phyloP scores from a whole-genome alignment of 2,113 vertebrate genomes.

The Copsychus sechellarum region DNA sequence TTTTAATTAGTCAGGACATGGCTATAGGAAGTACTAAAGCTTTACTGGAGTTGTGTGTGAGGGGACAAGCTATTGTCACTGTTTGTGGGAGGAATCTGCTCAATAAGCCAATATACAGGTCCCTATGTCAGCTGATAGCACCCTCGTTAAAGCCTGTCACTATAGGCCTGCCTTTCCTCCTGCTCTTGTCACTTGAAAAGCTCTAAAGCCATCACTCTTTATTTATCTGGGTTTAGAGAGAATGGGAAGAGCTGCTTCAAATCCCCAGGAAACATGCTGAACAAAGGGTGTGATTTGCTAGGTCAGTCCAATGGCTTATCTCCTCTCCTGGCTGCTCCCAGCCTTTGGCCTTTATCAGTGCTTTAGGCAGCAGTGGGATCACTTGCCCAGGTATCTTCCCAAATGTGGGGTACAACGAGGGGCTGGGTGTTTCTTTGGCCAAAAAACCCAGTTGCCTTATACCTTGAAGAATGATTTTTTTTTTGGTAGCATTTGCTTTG shows the following conservation, averaged over 20 bases:
- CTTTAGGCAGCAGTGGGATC: neutral
- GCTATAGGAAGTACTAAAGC: neutral
- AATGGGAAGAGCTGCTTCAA: constrained; percentile 39
- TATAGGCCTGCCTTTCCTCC: constrained; percentile 6
- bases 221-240: constrained; percentile 10
- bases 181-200: constrained; percentile 27
- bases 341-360: neutral
- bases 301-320: constrained; percentile 13
- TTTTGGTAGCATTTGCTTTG: neutral
- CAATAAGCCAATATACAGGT: neutral
- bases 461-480: neutral
- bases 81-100: constrained; percentile 9
- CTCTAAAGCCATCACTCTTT: constrained; percentile 9
- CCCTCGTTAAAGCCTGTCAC: neutral
- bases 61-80: neutral
- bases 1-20: neutral
- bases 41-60: neutral
- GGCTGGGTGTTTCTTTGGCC: neutral
- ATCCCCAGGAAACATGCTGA: neutral
- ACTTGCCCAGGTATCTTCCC: neutral
- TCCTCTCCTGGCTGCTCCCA: neutral
- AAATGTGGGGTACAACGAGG: neutral
- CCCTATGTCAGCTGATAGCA: neutral
- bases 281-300: constrained; percentile 34
- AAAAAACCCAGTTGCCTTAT: neutral